A percentile compares a stretch with the other conserved stretches of the same genome.
Conservation (phyloP, 2,797 vertebrate species). For the Eleutherodactylus coqui region DNA sequence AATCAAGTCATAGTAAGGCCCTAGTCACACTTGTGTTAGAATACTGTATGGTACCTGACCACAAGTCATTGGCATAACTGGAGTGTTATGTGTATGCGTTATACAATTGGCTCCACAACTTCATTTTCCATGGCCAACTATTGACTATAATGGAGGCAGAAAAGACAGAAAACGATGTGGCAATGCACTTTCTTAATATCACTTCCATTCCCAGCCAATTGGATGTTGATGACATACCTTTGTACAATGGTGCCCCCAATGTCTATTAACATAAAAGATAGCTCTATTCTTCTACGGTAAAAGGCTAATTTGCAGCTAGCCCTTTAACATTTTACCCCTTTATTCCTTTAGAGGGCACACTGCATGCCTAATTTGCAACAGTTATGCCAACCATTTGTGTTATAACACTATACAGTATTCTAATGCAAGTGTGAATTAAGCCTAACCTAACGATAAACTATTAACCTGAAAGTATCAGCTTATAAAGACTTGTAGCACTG, state of each 20-base stretch:
- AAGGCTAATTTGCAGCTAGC: background rate
- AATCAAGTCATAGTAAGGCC: background rate
- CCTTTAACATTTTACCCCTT: background rate
- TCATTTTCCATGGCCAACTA: too few relatives aligned
- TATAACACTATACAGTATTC: background rate
- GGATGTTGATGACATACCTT: background rate
- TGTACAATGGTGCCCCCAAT: too few relatives aligned
- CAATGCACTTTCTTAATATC: background rate
- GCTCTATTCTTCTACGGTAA: background rate
- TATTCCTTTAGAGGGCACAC: background rate
- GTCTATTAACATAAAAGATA: background rate
- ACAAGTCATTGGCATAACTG: background rate
- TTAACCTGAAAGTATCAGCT: constrained; percentile 12
- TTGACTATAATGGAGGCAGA: background rate
- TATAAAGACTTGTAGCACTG: constrained; percentile 15
- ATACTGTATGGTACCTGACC: background rate
- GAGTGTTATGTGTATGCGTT: background rate
- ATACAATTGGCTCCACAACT: too few relatives aligned
- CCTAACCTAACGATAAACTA: background rate
- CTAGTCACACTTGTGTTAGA: background rate
- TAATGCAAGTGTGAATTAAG: constrained; percentile 1
- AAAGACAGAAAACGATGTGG: background rate
- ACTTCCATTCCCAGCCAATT: background rate
- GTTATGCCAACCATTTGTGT: background rate
- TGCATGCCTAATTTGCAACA: background rate